A percentile compares a stretch with the other conserved stretches of the same genome.
phyloP scores from a whole-genome alignment of 2,888 invertebrate species.

The Operophtera brumata region DNA sequence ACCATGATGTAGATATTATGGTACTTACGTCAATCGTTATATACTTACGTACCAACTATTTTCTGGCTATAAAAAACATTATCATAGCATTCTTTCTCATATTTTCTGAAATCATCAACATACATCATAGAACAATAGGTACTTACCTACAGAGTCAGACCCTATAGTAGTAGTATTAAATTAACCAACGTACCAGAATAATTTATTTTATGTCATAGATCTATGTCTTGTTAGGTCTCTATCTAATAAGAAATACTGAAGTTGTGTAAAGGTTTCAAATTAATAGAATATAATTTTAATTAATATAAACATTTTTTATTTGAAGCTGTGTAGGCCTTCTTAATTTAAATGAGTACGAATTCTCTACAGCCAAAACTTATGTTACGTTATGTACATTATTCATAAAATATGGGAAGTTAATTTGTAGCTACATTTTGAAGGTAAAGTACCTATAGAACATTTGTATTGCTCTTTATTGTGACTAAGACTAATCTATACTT shows the following conservation, averaged over 20 bases:
- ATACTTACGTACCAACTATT: slow-evolving; percentile 21
- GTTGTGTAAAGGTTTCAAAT: slow-evolving; percentile 21
- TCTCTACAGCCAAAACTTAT: slow-evolving; percentile 36
- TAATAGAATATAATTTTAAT: slow-evolving; percentile 29
- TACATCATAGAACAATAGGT: neutral
- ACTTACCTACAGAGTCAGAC: neutral
- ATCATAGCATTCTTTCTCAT: slow-evolving; percentile 24
- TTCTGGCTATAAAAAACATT: slow-evolving; percentile 12
- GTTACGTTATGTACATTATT: slow-evolving; percentile 29
- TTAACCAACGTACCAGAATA: neutral
- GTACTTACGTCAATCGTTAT: neutral
- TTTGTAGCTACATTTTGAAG: neutral
- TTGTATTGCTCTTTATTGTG: slow-evolving; percentile 7
- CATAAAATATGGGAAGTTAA: slow-evolving; percentile 17
- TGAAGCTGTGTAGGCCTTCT: slow-evolving; percentile 59
- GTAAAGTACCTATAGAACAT: neutral
- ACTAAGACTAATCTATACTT: neutral
- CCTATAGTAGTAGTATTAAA: neutral
- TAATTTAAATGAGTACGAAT: slow-evolving; percentile 36
- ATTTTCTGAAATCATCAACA: slow-evolving; percentile 39
- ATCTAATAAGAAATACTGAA: neutral
- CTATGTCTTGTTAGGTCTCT: neutral
- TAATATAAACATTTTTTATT: slow-evolving; percentile 50
- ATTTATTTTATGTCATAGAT: neutral
- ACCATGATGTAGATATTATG: neutral